Conservation (phyloP, 2,113 vertebrate genomes). For the Labeo rohita region DNA sequence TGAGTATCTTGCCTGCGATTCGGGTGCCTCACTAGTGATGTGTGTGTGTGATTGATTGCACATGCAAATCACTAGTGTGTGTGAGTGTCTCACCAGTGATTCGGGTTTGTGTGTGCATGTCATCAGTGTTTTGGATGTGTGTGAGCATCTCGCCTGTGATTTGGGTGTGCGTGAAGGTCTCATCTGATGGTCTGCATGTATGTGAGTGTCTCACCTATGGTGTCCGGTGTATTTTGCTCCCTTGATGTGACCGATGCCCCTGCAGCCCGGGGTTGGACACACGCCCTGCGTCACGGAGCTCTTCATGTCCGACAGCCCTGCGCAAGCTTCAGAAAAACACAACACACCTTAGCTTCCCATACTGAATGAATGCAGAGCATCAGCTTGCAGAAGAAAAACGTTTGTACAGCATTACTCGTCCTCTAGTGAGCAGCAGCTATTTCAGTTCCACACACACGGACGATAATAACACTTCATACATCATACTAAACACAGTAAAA, state of each 20-base stretch:
- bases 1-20: no score
- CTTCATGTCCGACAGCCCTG: slow-evolving; percentile 65
- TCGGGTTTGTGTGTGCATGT: no score
- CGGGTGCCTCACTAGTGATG: no score
- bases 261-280: slow-evolving; percentile 78
- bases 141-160: not conserved
- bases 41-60: no score
- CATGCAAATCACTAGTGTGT: not conserved
- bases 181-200: not conserved
- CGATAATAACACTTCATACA: not conserved
- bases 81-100: not conserved
- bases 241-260: slow-evolving; percentile 80
- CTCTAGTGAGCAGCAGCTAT: not conserved
- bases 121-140: not conserved
- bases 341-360: slow-evolving; percentile 43
- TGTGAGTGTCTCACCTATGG: slow-evolving; percentile 67
- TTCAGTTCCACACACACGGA: not conserved
- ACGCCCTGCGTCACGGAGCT: slow-evolving; percentile 71
- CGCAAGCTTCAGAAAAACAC: slow-evolving; percentile 37
- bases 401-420: not conserved
- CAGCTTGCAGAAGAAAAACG: not conserved
- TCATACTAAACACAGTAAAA: slow-evolving; percentile 17
- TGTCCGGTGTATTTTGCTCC: slow-evolving; percentile 80
- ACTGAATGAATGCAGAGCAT: not conserved
- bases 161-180: no score